Percentiles rank a stretch among this genome's conserved stretches.
Conservation (phyloP, 2,888 invertebrate species). For the Catocala nupta region DNA sequence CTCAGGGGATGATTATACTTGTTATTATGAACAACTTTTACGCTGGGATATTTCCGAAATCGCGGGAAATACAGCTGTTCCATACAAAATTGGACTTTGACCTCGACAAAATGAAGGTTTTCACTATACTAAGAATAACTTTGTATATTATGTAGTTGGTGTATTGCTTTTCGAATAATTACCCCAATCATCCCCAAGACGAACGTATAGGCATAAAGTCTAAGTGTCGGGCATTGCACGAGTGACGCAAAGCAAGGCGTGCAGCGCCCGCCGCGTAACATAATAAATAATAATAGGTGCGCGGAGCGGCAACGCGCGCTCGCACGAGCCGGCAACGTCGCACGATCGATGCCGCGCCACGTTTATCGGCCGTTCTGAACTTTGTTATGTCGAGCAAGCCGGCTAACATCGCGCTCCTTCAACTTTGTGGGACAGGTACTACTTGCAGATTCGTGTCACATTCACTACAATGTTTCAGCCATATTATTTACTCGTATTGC, state of each 20-base stretch:
- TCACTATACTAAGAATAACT: too few species aligned
- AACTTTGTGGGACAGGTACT: constrained; percentile 20
- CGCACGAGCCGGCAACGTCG: constrained; percentile 68
- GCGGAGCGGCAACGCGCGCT: constrained; percentile 61
- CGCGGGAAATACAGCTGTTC: too few species aligned
- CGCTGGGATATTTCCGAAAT: too few species aligned
- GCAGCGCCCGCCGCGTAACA: constrained; percentile 57
- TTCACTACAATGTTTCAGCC: not conserved
- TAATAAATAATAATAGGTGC: constrained; percentile 69
- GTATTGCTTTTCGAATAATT: constrained; percentile 1
- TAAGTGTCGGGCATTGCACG: constrained; percentile 59
- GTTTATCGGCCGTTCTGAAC: constrained; percentile 56
- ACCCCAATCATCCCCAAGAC: constrained; percentile 10
- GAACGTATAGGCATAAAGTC: constrained; percentile 37
- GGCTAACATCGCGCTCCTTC: constrained; percentile 23
- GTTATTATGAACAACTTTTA: too few species aligned
- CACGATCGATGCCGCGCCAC: constrained; percentile 64
- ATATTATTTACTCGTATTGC: not conserved
- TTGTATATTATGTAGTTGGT: not conserved
- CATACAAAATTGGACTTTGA: too few species aligned
- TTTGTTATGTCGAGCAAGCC: constrained; percentile 49
- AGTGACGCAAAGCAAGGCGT: constrained; percentile 58
- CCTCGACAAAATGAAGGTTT: too few species aligned
- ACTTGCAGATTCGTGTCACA: constrained; percentile 14
- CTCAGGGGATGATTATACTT: too few species aligned